Evolutionary conservation across 2,888 invertebrate genomes (phyloP).

Genomic region (Acanthosepion esculentum): DNA sequence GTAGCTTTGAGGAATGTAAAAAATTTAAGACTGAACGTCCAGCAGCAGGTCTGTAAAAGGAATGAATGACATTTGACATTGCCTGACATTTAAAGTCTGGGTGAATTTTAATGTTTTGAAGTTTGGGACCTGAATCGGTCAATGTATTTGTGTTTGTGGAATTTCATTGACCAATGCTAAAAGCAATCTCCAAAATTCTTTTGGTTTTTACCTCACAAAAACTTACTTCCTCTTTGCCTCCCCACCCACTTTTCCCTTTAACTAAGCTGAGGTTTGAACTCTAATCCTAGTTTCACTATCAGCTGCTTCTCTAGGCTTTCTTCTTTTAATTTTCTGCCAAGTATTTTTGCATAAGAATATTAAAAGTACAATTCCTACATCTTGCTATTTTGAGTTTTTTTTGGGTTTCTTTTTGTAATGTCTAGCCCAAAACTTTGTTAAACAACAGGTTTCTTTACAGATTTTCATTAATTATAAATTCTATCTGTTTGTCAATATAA

Average conservation of each 20-base stretch:
- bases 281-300: background rate
- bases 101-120: background rate
- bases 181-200: background rate
- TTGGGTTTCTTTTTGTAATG: background rate
- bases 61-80: background rate
- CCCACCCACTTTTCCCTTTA: background rate
- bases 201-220: background rate
- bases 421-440: background rate
- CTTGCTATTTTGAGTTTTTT: background rate
- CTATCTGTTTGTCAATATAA: background rate
- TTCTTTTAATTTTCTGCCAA: background rate
- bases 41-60: background rate
- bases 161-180: background rate
- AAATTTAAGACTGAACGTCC: background rate
- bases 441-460: no score
- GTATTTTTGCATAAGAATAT: background rate
- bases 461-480: background rate
- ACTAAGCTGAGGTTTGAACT: background rate
- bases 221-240: background rate
- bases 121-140: background rate
- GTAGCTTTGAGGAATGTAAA: slow-evolving; percentile 37
- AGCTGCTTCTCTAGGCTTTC: background rate
- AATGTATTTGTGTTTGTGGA: background rate
- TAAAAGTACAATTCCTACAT: background rate
- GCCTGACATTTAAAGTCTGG: background rate